Base-by-base conservation (phyloP, 2,797 vertebrate genomes). In the Diglossa cyanea region DNA sequence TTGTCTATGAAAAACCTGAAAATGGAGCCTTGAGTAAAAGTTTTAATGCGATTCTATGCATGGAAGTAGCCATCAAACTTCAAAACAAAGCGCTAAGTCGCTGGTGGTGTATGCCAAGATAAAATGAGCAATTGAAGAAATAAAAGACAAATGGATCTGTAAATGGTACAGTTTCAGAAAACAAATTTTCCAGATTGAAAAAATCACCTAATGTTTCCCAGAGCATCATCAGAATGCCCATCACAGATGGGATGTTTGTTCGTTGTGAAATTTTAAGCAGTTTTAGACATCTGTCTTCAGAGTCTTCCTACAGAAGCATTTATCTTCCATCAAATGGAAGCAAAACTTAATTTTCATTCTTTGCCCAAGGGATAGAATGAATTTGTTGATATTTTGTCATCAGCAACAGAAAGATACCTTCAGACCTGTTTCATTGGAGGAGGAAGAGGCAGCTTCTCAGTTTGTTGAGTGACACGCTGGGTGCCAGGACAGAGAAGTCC, bases 391-490 rank as follows among this genome's bases (percentile, higher is more conserved):
- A n/a, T n/a, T 73, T 90, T 3, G 1, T 33, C 19, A 16, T 3
- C 30, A 17, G 20, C 13, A 80, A 21, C 11, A 37, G 42, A 83
- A 71, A 45, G 20, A 25, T n/a, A 9, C 23, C 7, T 63, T 86
- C 31, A 47, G 20, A 21, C 15, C 17, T 39, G 7, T 68, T 60
- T 57, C 16, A 12, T 25, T 21, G 24, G 24, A 45, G 42, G 21
- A 81, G 14, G 24, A 53, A 35, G 17, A 55, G 60, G 21, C 4
- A 70, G 3, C 4, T 7, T 72, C n/a, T 71, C 20, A 21, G 6
- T 35, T 35, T 2, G 0, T 3, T 58, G 40, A 33, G 50, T 57
- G 58, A 4, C 4, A 25, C 0, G 0, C 11, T 39, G 23, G 6
- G 9, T 51, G 18, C 50, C 33, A 50, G 6, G 42, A 11, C 4